phyloP scores from a whole-genome alignment of 1,140 invertebrate genomes.

The Drepana arcuata region DNA sequence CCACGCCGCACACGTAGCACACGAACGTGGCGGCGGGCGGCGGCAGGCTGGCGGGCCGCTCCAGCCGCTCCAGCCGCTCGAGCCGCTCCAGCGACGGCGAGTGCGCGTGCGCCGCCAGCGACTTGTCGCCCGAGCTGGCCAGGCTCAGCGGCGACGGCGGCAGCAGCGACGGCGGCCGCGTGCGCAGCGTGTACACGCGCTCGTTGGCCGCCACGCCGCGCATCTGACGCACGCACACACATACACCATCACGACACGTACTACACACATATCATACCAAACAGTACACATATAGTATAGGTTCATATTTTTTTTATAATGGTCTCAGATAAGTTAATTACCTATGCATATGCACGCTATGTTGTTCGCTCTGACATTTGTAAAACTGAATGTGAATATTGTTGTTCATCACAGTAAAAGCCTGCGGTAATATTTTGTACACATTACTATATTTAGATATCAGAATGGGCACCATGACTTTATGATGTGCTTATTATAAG shows the following conservation, averaged over 20 bases:
- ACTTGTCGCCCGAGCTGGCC: conserved; percentile 52
- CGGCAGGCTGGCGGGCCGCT: conserved; percentile 63
- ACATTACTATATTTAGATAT: no score
- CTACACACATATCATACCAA: background rate
- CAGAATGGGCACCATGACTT: no score
- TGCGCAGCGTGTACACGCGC: conserved; percentile 84
- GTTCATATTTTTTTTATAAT: no score
- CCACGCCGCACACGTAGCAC: conserved; percentile 89
- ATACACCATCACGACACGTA: background rate
- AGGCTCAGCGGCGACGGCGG: conserved; percentile 62
- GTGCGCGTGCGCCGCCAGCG: conserved; percentile 40
- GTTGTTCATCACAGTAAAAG: no score
- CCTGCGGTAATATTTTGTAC: no score
- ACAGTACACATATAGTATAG: background rate
- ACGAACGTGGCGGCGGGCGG: conserved; percentile 79
- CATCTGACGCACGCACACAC: conserved; percentile 56
- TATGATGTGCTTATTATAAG: no score
- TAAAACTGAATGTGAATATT: no score
- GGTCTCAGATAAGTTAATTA: no score
- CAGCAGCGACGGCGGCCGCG: conserved; percentile 76
- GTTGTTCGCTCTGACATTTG: no score
- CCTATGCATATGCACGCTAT: no score
- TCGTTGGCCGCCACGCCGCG: conserved; percentile 82
- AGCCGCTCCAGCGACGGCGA: conserved; percentile 50
- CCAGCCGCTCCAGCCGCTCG: conserved; percentile 46